These are phyloP conservation scores for Rhingia campestris DNA, from an alignment of 2,888 invertebrate genomes.

Conservation along the genomic window DNA sequence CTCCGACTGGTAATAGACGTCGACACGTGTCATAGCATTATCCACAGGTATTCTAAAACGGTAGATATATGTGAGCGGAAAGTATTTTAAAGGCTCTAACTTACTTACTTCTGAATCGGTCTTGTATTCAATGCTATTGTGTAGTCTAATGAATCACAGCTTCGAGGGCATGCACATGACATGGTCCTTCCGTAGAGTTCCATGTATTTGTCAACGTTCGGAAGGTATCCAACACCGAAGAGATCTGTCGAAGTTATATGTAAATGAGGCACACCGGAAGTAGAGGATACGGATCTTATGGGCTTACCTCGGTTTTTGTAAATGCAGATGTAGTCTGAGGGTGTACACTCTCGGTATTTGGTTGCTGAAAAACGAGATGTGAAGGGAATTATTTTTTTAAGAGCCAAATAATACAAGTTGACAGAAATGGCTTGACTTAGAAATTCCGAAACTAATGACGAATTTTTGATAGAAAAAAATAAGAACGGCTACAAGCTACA, in stretches of 20 bases:
- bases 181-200: constrained; percentile 77
- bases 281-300: neutral
- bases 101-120: constrained; percentile 57
- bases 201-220: constrained; percentile 76
- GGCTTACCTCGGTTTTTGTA: constrained; percentile 75
- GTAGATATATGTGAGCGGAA: neutral
- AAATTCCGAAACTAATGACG: neutral
- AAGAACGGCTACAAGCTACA: constrained; percentile 19
- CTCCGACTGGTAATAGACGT: constrained; percentile 81
- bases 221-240: constrained; percentile 75
- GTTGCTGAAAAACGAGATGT: constrained; percentile 42
- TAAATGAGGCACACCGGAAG: neutral
- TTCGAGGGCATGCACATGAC: constrained; percentile 78
- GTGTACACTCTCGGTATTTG: constrained; percentile 75
- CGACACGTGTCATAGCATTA: constrained; percentile 75
- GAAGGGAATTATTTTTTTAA: neutral
- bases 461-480: neutral
- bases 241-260: constrained; percentile 70
- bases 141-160: constrained; percentile 77
- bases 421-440: too few species aligned
- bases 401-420: neutral
- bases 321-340: constrained; percentile 78
- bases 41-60: constrained; percentile 48
- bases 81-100: neutral
- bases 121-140: constrained; percentile 75